A percentile compares a stretch with the other conserved stretches of the same genome.
These are phyloP conservation scores for Sphaerophoria taeniata DNA, from an alignment of 2,888 invertebrate genomes.

Conservation along the genomic window DNA sequence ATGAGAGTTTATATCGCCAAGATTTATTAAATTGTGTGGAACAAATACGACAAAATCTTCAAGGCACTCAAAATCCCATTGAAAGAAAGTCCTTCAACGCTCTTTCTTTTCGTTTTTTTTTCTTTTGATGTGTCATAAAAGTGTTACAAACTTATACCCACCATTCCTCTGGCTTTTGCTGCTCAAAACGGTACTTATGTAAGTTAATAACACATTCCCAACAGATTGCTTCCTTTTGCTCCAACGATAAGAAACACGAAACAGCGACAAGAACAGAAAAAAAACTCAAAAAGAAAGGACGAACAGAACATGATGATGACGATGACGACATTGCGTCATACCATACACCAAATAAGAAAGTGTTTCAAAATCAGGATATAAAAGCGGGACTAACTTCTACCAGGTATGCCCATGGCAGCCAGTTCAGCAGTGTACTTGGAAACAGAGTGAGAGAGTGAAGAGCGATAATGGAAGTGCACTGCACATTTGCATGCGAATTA, in stretches of 20 bases:
- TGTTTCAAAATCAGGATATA: constrained; percentile 29
- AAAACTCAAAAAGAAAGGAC: too few species aligned
- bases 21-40: too few species aligned
- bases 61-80: too few species aligned
- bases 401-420: too few species aligned
- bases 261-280: too few species aligned
- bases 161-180: not conserved
- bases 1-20: too few species aligned
- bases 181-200: constrained; percentile 10
- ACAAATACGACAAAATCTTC: too few species aligned
- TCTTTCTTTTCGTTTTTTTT: constrained; percentile 1
- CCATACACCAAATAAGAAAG: constrained; percentile 25
- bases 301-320: not conserved
- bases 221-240: constrained; percentile 36
- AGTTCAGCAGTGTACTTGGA: too few species aligned
- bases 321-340: not conserved
- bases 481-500: constrained; percentile 68
- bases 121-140: constrained; percentile 37
- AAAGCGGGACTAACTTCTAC: constrained; percentile 5
- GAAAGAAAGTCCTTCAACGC: constrained; percentile 4
- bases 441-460: not conserved
- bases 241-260: constrained; percentile 24
- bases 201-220: constrained; percentile 39
- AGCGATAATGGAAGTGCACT: constrained; percentile 37
- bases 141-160: constrained; percentile 14